phyloP scores from a whole-genome alignment of 1,140 invertebrate genomes.

The Chrysoperla carnea region DNA sequence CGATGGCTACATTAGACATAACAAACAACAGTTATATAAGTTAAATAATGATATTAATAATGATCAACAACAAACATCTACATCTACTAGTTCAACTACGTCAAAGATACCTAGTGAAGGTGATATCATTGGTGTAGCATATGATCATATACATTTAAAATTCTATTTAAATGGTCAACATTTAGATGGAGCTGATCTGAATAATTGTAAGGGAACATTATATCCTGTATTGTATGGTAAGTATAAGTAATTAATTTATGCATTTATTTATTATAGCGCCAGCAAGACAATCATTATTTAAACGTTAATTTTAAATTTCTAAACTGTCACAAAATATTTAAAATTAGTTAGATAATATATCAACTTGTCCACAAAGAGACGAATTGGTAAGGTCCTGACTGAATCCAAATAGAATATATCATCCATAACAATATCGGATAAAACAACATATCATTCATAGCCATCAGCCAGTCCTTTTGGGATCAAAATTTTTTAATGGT shows the following conservation, averaged over 20 bases:
- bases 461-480: no score
- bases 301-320: neutral
- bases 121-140: conserved; percentile 86
- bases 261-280: neutral
- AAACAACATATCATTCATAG: no score
- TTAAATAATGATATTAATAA: conserved; percentile 20
- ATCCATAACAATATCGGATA: no score
- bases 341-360: no score
- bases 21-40: conserved; percentile 61
- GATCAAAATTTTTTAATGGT: no score
- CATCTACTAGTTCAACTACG: conserved; percentile 14
- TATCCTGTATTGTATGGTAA: conserved; percentile 90
- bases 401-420: no score
- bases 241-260: conserved; percentile 8
- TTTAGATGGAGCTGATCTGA: conserved; percentile 60
- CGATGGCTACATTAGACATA: conserved; percentile 72
- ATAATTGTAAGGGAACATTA: conserved; percentile 76
- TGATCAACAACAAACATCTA: conserved; percentile 27
- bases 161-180: conserved; percentile 89
- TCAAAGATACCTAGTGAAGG: conserved; percentile 66
- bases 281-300: neutral
- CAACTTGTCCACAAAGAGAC: no score
- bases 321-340: no score
- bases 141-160: conserved; percentile 92
- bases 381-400: no score